These are phyloP conservation scores for Rutpela maculata DNA, from an alignment of 2,888 invertebrate genomes.

Conservation along the genomic window DNA sequence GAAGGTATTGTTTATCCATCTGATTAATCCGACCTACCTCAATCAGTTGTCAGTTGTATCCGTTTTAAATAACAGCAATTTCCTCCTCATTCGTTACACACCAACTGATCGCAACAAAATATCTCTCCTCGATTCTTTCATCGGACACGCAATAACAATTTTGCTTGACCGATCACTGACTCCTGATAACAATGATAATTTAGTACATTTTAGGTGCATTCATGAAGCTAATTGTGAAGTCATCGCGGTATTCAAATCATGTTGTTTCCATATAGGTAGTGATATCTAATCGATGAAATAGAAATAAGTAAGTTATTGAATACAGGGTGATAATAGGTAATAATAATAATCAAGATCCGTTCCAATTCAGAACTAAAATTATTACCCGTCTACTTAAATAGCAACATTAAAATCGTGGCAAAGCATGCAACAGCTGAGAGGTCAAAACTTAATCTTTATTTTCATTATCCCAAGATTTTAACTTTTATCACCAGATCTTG, in stretches of 20 bases:
- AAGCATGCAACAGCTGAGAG: too few relatives aligned
- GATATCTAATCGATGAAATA: too few relatives aligned
- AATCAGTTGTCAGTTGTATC: slow-evolving; percentile 65
- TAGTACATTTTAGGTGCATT: not conserved
- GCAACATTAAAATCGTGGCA: too few relatives aligned
- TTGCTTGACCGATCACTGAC: slow-evolving; percentile 4
- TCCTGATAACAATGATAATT: slow-evolving; percentile 13
- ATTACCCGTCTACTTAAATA: too few relatives aligned
- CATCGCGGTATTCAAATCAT: not conserved
- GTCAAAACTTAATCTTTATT: too few relatives aligned
- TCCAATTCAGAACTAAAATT: too few relatives aligned
- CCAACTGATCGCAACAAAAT: slow-evolving; percentile 51
- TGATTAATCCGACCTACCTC: slow-evolving; percentile 66
- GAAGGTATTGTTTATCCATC: slow-evolving; percentile 60
- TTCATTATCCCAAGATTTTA: too few relatives aligned
- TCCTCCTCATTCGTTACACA: slow-evolving; percentile 60
- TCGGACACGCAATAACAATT: slow-evolving; percentile 34
- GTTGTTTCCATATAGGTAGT: too few relatives aligned
- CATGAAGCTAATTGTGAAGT: not conserved
- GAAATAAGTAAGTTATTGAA: too few relatives aligned
- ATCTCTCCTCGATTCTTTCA: slow-evolving; percentile 36
- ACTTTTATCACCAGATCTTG: too few relatives aligned
- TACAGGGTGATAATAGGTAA: too few relatives aligned
- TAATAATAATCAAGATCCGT: too few relatives aligned
- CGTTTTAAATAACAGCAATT: slow-evolving; percentile 58